A percentile compares a stretch with the other conserved stretches of the same genome.
phyloP scores from a whole-genome alignment of 2,797 vertebrate species.

The Urophycis tenuis region DNA sequence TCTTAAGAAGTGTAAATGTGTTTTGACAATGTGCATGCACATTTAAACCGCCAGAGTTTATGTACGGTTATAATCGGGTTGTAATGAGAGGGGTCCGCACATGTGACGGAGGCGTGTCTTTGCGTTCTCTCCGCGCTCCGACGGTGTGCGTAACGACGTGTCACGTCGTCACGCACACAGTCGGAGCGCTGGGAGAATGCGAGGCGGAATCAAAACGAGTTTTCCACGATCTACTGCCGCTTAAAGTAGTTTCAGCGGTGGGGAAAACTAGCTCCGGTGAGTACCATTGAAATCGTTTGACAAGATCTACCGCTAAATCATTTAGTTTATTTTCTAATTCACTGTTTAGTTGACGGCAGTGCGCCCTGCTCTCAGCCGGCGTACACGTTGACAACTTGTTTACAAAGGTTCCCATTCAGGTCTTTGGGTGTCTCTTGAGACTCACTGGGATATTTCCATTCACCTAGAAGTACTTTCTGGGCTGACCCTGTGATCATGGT shows the following conservation, averaged over 20 bases:
- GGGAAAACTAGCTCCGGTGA: no score
- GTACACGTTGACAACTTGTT: constrained; percentile 60
- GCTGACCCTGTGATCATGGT: no score
- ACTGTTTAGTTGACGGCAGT: background rate
- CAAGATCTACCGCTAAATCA: background rate
- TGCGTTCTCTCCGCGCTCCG: no score
- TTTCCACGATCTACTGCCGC: background rate
- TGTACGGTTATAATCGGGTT: background rate
- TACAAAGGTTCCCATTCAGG: constrained; percentile 42
- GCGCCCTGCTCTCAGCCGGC: constrained; percentile 4
- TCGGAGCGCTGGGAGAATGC: accelerated
- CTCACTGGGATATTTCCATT: no score
- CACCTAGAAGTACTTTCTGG: no score
- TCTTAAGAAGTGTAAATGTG: background rate
- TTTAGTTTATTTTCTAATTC: background rate
- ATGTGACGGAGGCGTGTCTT: background rate
- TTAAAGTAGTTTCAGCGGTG: no score
- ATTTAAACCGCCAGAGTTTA: background rate
- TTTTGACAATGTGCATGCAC: no score
- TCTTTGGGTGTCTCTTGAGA: background rate
- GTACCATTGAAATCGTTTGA: background rate
- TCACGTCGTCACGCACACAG: background rate
- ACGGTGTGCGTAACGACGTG: background rate
- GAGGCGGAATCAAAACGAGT: background rate
- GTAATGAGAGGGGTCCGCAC: background rate